These are phyloP conservation scores for Staurois parvus DNA, from an alignment of 2,797 vertebrate genomes.

Conservation along the genomic window DNA sequence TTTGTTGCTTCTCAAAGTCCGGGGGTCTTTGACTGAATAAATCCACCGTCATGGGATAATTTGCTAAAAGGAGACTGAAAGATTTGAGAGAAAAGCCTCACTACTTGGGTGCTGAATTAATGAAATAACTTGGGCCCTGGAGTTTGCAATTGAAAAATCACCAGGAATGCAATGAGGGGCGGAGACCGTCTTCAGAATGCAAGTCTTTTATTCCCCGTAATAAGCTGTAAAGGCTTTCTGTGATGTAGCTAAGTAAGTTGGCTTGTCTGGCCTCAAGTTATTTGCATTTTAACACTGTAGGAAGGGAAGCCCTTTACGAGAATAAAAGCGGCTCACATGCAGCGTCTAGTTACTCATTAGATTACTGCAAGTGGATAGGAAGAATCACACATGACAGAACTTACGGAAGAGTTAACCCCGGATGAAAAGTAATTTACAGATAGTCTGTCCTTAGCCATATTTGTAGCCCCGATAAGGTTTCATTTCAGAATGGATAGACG, in stretches of 20 bases:
- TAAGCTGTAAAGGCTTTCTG: slow-evolving; percentile 74
- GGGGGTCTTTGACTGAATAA: slow-evolving; percentile 90
- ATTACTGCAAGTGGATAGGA: slow-evolving; percentile 93
- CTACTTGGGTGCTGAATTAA: slow-evolving; percentile 86
- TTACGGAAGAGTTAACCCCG: slow-evolving; percentile 98
- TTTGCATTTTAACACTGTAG: slow-evolving; percentile 72
- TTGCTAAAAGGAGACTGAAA: slow-evolving; percentile 87
- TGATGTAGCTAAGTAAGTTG: slow-evolving; percentile 68
- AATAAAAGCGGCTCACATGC: slow-evolving; percentile 74
- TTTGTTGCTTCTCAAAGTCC: slow-evolving; percentile 93
- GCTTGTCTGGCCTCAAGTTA: slow-evolving; percentile 66
- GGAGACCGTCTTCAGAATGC: slow-evolving; percentile 77
- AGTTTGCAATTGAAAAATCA: slow-evolving; percentile 85
- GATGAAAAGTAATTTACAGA: slow-evolving; percentile 99
- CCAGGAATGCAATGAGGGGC: slow-evolving; percentile 80
- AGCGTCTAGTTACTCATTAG: slow-evolving; percentile 88
- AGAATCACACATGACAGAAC: slow-evolving; percentile 99
- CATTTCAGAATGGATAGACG: slow-evolving; percentile 99
- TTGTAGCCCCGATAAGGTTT: slow-evolving; percentile 99
- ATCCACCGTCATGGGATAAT: slow-evolving; percentile 96
- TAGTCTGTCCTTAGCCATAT: slow-evolving; percentile 98
- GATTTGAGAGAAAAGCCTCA: slow-evolving; percentile 84
- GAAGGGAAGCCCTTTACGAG: slow-evolving; percentile 68
- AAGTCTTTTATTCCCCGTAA: slow-evolving; percentile 71
- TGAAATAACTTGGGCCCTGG: slow-evolving; percentile 81